Conservation (phyloP, 2,888 invertebrate genomes). For the Thymelicus acteon region DNA sequence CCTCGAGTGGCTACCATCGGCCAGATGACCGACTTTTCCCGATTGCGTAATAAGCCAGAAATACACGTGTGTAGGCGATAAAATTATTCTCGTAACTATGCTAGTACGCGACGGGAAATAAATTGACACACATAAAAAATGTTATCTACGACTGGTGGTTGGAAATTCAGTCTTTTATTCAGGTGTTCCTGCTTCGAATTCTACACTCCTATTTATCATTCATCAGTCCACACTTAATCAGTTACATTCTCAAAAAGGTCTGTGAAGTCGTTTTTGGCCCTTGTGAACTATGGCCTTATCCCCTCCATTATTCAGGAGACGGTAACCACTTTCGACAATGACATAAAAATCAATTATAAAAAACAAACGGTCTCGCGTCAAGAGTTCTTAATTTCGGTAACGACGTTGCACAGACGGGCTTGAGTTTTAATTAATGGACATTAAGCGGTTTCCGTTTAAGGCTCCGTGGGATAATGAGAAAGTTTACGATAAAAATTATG, state of each 20-base stretch:
- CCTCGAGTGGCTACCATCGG: conserved; percentile 61
- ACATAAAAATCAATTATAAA: not conserved
- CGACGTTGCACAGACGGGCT: conserved; percentile 18
- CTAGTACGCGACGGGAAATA: conserved; percentile 19
- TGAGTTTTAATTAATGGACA: conserved; percentile 47
- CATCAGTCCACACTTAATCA: too few species aligned
- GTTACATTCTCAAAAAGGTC: too few species aligned
- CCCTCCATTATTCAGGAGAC: not conserved
- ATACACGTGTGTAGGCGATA: conserved; percentile 51
- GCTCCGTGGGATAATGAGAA: conserved; percentile 53
- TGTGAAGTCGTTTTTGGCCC: too few species aligned
- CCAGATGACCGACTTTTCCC: conserved; percentile 75
- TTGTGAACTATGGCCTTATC: not conserved
- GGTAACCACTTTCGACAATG: not conserved
- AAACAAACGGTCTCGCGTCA: conserved; percentile 8
- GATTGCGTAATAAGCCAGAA: conserved; percentile 70
- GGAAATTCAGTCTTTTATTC: not conserved
- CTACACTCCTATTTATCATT: too few species aligned
- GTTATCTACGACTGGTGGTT: not conserved
- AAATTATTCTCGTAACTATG: conserved; percentile 28
- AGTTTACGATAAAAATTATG: conserved; percentile 55
- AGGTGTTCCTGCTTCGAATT: conserved; percentile 1
- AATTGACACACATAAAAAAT: conserved; percentile 9
- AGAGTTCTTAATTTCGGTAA: conserved; percentile 13
- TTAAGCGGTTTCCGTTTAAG: conserved; percentile 50